These are phyloP conservation scores for Cydia pomonella DNA, from an alignment of 1,140 invertebrate species.

Conservation along the genomic window DNA sequence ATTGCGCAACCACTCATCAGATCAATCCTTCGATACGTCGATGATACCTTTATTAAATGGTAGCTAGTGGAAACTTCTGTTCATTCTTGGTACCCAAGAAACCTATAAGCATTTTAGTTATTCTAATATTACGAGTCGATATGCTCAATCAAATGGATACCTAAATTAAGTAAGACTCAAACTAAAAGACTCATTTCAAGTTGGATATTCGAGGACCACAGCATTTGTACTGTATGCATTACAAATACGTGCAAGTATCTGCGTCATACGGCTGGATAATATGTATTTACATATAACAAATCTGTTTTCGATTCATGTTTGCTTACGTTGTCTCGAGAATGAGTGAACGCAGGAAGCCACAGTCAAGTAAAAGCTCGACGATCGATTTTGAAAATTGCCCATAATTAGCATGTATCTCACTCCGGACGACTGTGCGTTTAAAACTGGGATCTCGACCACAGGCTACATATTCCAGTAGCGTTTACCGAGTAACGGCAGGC, in stretches of 20 bases:
- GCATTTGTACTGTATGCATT: constrained; percentile 10
- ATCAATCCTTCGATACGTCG: constrained; percentile 57
- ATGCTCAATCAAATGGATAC: background rate
- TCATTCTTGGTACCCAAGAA: constrained; percentile 36
- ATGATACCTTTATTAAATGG: constrained; percentile 76
- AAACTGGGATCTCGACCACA: constrained; percentile 70
- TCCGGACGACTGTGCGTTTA: constrained; percentile 69
- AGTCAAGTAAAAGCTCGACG: constrained; percentile 68
- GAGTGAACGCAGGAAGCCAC: constrained; percentile 67
- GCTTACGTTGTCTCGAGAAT: constrained; percentile 57
- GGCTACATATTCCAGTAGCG: constrained; percentile 77
- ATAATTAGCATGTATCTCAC: constrained; percentile 77
- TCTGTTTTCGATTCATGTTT: constrained; percentile 49
- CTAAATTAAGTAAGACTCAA: background rate
- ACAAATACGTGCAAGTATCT: constrained; percentile 31
- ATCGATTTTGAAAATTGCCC: constrained; percentile 79
- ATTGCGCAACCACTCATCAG: constrained; percentile 69
- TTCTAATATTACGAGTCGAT: too few species aligned
- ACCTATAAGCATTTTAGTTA: constrained; percentile 15
- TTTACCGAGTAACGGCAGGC: constrained; percentile 74
- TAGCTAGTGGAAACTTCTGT: constrained; percentile 52
- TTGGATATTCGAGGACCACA: background rate
- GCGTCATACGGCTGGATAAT: background rate
- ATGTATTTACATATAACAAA: constrained; percentile 11
- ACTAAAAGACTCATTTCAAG: background rate